A percentile compares a stretch with the other conserved stretches of the same genome.
Evolutionary conservation across 2,797 vertebrate genomes (phyloP).

Genomic region (Vespertilio murinus): DNA sequence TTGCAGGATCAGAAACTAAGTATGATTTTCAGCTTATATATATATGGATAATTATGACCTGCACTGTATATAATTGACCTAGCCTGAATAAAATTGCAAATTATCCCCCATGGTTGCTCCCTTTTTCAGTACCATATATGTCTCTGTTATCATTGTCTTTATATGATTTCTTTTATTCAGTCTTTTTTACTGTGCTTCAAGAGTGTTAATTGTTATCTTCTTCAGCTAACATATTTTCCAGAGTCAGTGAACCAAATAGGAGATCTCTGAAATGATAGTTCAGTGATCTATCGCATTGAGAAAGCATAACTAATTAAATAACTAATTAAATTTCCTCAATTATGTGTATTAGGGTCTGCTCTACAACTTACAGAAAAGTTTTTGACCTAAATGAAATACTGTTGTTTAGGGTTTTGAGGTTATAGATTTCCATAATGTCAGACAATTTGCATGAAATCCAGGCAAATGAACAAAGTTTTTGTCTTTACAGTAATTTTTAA

Average conservation of each 20-base stretch:
- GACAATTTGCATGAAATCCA: background rate
- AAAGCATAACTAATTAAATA: slow-evolving; percentile 1
- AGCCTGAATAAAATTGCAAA: background rate
- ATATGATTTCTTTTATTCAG: background rate
- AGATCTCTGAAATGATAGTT: slow-evolving; percentile 10
- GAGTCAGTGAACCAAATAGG: slow-evolving; percentile 2
- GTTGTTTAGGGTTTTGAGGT: background rate
- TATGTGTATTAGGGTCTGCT: background rate
- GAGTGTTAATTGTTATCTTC: background rate
- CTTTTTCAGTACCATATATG: background rate
- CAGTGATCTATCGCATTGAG: background rate
- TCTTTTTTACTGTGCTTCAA: background rate
- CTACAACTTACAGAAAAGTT: background rate
- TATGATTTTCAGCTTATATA: background rate
- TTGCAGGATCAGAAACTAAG: background rate
- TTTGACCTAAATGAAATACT: background rate
- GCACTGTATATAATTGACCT: background rate
- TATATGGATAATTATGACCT: background rate
- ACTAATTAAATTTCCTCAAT: background rate
- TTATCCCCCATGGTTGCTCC: background rate
- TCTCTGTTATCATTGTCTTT: background rate
- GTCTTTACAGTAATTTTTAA: background rate
- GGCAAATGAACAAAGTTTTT: background rate
- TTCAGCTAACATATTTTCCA: background rate
- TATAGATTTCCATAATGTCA: background rate